Evolutionary conservation across 2,888 invertebrate genomes (phyloP), one percentile per base, ranked within the genome.

Genomic region (Tiphia femorata): DNA sequence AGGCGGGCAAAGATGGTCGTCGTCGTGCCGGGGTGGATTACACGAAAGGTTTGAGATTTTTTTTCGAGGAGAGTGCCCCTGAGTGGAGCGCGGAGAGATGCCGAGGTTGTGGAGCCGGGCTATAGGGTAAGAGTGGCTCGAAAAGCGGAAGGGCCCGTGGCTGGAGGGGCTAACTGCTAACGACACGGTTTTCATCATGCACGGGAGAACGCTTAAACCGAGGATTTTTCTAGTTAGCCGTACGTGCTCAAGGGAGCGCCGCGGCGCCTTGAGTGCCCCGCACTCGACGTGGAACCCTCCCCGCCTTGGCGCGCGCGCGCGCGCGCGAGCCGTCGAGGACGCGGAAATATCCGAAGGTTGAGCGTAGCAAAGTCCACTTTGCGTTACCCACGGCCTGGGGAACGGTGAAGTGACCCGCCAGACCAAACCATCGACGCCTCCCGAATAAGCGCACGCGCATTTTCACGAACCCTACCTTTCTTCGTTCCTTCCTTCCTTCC

Each of bases 341-440:
- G 56, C 54, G 57, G 63, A 67, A 72, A 70, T 14, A 66, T 63
- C 63, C 62, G 64, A 63, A 64, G 70, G 47, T 58, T 59, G 60
- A 58, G 60, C 63, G 62, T 56, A 64, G 56, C 44, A 58, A 61
- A 66, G 70, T 73, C 73, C 68, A 73, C 72, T 76, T 74, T 61
- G 73, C 67, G 67, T 73, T 72, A 70, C 62, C 69, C 16, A 67
- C 59, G 70, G 63, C 72, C 67, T 70, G 67, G n/a, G n/a, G 76
- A 76, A 77, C 76, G 77, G 79, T 79, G 76, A 79, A 80, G 79
- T 78, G 79, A 80, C 78, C 78, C 72, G 73, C 69, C 72, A 78
- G 75, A 77, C 78, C 12, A 33, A 72, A 75, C 74, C 74, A 77
- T 80, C 80, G 76, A 72, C 77, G 73, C 70, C 72, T 76, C 66